These are phyloP conservation scores for Falco biarmicus DNA, from an alignment of 2,797 vertebrate genomes.

Conservation along the genomic window DNA sequence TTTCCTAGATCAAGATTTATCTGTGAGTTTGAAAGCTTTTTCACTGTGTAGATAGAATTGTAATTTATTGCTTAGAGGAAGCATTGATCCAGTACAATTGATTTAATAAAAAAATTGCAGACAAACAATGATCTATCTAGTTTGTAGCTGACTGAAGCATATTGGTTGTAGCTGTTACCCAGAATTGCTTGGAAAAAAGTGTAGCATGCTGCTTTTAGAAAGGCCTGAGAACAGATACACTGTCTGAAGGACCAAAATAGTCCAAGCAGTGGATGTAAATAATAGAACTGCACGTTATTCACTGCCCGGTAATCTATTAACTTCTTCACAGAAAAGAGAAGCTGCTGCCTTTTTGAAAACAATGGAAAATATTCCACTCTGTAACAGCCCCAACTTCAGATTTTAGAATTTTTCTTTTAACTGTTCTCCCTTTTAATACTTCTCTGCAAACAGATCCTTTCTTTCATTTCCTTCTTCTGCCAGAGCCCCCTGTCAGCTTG, in stretches of 20 bases:
- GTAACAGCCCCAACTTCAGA: background rate
- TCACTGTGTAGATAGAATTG: constrained; percentile 51
- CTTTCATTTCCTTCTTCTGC: background rate
- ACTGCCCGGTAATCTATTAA: constrained; percentile 43
- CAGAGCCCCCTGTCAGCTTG: background rate
- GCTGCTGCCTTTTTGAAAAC: constrained; percentile 17
- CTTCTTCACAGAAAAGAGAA: constrained; percentile 19
- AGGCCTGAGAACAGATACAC: constrained; percentile 1
- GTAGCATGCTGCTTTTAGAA: constrained; percentile 7
- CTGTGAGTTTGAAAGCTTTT: constrained; percentile 51
- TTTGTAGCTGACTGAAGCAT: constrained; percentile 62
- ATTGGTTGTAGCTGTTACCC: constrained; percentile 16
- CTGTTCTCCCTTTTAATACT: background rate
- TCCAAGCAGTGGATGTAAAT: constrained; percentile 25
- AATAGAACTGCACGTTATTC: constrained; percentile 22
- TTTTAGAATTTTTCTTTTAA: background rate
- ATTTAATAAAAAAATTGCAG: constrained; percentile 75
- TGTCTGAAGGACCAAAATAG: constrained; percentile 25
- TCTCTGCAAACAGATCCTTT: background rate
- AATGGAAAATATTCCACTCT: background rate
- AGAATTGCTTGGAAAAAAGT: constrained; percentile 1
- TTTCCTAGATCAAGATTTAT: constrained; percentile 56
- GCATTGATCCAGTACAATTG: constrained; percentile 74
- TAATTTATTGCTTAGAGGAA: constrained; percentile 70
- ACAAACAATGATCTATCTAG: constrained; percentile 70